phyloP scores from a whole-genome alignment of 2,113 vertebrate species.

The Polypterus senegalus region DNA sequence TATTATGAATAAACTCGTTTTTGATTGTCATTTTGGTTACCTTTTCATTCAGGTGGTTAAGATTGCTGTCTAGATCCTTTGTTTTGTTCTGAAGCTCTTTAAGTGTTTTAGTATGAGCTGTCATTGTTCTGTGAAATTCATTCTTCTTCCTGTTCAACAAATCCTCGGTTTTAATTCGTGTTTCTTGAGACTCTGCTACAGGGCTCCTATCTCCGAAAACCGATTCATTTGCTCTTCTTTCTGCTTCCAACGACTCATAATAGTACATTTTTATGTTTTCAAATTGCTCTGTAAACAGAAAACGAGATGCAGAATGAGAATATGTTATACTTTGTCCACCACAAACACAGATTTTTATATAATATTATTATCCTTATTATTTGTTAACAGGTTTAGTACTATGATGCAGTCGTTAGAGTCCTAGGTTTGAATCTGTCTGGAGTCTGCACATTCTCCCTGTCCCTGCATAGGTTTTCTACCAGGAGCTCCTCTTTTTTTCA shows the following conservation, averaged over 20 bases:
- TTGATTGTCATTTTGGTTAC: constrained; percentile 15
- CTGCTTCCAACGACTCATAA: constrained; percentile 37
- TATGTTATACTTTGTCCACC: too few relatives aligned
- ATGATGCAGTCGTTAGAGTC: too few relatives aligned
- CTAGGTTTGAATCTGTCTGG: too few relatives aligned
- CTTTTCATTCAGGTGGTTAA: constrained; percentile 35
- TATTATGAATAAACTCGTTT: too few relatives aligned
- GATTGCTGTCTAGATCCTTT: constrained; percentile 30
- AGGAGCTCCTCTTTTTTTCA: too few relatives aligned
- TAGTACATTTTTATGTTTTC: constrained; percentile 43
- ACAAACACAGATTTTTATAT: too few relatives aligned
- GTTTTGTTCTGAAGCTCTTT: constrained; percentile 40
- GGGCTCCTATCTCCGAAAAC: constrained; percentile 37
- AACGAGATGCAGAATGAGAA: too few relatives aligned
- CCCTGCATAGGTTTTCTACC: too few relatives aligned
- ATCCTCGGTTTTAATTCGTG: constrained; percentile 8
- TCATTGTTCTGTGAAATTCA: constrained; percentile 27
- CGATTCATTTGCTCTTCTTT: constrained; percentile 31
- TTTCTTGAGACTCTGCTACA: constrained; percentile 34
- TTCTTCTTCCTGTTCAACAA: constrained; percentile 30
- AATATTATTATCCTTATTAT: too few relatives aligned
- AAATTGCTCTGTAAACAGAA: constrained; percentile 49
- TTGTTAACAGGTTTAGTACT: too few relatives aligned
- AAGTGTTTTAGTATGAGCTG: constrained; percentile 45
- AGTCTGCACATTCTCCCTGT: too few relatives aligned